phyloP scores from a whole-genome alignment of 2,888 invertebrate genomes.

The Cheilosia pagana region DNA sequence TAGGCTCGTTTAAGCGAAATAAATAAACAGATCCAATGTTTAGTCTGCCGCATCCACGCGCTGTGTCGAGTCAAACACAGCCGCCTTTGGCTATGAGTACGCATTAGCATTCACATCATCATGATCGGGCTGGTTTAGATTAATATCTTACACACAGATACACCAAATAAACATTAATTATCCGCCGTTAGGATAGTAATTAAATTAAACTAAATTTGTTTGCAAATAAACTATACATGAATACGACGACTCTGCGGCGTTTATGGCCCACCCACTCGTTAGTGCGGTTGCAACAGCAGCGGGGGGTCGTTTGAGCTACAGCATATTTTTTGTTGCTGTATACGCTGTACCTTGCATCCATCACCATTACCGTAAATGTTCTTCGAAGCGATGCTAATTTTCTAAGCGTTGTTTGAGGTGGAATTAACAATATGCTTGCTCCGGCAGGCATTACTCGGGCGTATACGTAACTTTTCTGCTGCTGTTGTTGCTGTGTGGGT shows the following conservation, averaged over 20 bases:
- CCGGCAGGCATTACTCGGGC: conserved; percentile 58
- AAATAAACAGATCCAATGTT: conserved; percentile 65
- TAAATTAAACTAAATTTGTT: conserved; percentile 73
- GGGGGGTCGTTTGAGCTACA: conserved; percentile 11
- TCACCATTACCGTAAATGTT: conserved; percentile 60
- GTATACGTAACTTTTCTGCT: conserved; percentile 63
- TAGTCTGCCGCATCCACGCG: neutral
- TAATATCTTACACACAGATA: conserved; percentile 33
- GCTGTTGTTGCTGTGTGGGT: neutral
- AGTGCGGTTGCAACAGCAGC: neutral
- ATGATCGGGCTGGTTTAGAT: conserved; percentile 64
- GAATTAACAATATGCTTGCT: conserved; percentile 65
- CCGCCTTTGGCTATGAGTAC: conserved; percentile 41
- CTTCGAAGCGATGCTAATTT: conserved; percentile 60
- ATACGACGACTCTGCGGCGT: conserved; percentile 28
- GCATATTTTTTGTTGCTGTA: conserved; percentile 43
- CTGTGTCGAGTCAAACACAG: no score
- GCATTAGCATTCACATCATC: conserved; percentile 68
- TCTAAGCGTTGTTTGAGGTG: conserved; percentile 56
- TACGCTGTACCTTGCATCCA: conserved; percentile 64
- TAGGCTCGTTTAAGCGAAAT: conserved; percentile 60
- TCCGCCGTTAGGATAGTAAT: conserved; percentile 66
- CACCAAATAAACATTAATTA: conserved; percentile 65
- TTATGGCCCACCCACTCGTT: conserved; percentile 24
- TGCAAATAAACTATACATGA: conserved; percentile 66